phyloP scores from a whole-genome alignment of 2,797 vertebrate species.

The Lacerta bilineata region DNA sequence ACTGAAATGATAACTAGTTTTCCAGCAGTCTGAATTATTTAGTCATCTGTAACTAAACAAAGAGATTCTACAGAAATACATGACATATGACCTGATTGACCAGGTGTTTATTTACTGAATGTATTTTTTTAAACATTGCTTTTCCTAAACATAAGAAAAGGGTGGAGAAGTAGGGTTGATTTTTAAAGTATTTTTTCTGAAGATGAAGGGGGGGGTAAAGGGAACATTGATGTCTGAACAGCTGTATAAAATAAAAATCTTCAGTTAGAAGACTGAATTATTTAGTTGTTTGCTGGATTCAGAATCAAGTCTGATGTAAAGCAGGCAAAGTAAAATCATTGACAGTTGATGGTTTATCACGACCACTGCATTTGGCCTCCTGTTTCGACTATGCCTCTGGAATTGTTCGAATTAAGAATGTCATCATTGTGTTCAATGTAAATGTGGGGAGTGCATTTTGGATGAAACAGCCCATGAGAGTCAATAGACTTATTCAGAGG shows the following conservation, averaged over 20 bases:
- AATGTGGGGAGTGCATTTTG: constrained; percentile 36
- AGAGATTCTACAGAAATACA: constrained; percentile 57
- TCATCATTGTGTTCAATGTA: constrained; percentile 35
- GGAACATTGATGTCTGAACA: constrained; percentile 56
- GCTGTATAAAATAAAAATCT: constrained; percentile 65
- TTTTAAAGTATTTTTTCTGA: constrained; percentile 30
- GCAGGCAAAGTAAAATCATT: constrained; percentile 61
- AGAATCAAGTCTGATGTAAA: constrained; percentile 57
- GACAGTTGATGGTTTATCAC: constrained; percentile 53
- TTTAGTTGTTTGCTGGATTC: constrained; percentile 69
- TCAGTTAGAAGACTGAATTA: constrained; percentile 68
- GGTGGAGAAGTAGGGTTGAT: constrained; percentile 2
- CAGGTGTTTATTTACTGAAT: constrained; percentile 67
- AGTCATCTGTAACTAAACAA: constrained; percentile 63
- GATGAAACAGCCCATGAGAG: constrained; percentile 48
- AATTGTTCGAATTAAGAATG: constrained; percentile 49
- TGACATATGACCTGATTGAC: constrained; percentile 60
- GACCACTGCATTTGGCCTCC: constrained; percentile 47
- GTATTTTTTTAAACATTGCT: constrained; percentile 65
- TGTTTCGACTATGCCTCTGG: constrained; percentile 29
- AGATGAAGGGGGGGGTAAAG: not conserved
- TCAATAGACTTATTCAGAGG: constrained; percentile 38
- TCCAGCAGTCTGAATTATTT: constrained; percentile 65
- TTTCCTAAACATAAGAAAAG: constrained; percentile 63
- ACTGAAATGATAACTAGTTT: constrained; percentile 58